Evolutionary conservation across 2,888 invertebrate species (phyloP).

Genomic region (Chrysotoxum bicinctum): DNA sequence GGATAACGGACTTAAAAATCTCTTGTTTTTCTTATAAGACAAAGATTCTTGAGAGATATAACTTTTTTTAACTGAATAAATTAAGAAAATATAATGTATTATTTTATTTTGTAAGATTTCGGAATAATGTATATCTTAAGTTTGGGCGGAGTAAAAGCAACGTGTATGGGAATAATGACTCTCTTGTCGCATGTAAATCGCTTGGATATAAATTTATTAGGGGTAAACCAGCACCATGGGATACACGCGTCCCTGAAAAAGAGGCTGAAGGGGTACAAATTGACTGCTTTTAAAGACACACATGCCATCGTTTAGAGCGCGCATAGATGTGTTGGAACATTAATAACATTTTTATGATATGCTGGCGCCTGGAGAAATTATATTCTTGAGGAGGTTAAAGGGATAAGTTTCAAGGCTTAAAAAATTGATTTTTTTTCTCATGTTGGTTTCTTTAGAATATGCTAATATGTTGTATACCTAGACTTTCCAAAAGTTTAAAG

Average conservation of each 20-base stretch:
- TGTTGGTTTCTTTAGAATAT: neutral
- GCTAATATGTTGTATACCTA: too few species aligned
- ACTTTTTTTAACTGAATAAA: constrained; percentile 15
- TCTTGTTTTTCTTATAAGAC: neutral
- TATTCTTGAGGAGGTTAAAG: neutral
- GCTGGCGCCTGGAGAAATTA: neutral
- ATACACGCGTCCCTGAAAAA: neutral
- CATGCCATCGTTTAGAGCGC: neutral
- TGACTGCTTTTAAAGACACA: neutral
- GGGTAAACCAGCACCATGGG: neutral
- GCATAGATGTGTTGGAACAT: neutral
- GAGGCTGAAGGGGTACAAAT: neutral
- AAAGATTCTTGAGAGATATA: constrained; percentile 1
- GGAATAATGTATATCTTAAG: neutral
- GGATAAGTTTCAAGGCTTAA: neutral
- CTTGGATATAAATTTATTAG: constrained; percentile 28
- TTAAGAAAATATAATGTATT: constrained; percentile 2
- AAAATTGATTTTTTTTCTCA: neutral
- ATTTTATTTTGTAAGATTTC: neutral
- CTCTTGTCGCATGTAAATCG: constrained; percentile 25
- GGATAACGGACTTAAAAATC: neutral
- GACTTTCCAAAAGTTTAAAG: too few species aligned
- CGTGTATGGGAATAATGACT: constrained; percentile 12
- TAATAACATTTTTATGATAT: neutral
- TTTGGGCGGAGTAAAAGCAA: neutral